Base-by-base conservation (phyloP, 2,797 vertebrate genomes). In the Tympanoctomys barrerae region DNA sequence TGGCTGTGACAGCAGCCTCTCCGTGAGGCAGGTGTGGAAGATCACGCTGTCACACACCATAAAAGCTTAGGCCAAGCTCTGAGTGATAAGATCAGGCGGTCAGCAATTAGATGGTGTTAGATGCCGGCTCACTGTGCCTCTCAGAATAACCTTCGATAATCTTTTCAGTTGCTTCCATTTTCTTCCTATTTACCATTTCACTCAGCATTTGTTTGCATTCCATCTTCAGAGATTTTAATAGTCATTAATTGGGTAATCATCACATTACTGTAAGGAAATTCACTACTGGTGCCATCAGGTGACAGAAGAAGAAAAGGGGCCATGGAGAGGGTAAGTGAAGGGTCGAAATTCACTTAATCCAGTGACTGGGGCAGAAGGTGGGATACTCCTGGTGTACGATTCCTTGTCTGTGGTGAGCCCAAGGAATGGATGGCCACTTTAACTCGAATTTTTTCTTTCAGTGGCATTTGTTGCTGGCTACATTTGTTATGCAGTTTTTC, bases 261-360 rank as follows among this genome's bases (percentile, higher is more conserved):
- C 91, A 96, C 85, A 90, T 92, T 91, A 95, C 93, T 86, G 87
- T 70, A 89, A 97, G 68, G 82, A 95, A 97, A 96, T 85, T 94
- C 96, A 92, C 91, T 78, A n/a, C 83, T 83, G 89, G 73, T 79
- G 88, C 93, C 95, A 95, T 61, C 71, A 84, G 52, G 68, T 75
- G 70, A 52, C 94, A 89, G 89, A 79, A 92, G 54, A 61, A 81
- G 87, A 46, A 89, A 85, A 92, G 12, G 64, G 82, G 57, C 4
- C 77, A 80, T 24, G 8, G n/a, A 91, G 71, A 95, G 93, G 87
- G 95, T 94, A 97, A 96, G 85, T 94, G 82, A 95, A 93, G 88
- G 93, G 87, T 42, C 73, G 75, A 73, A 12, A 96, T 93, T 96
- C 95, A 95, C 84, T 93, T 80, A 95, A 52, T 19, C 83, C n/a